Conservation (phyloP, 2,797 vertebrate genomes). For the Pantherophis vulpinus region DNA sequence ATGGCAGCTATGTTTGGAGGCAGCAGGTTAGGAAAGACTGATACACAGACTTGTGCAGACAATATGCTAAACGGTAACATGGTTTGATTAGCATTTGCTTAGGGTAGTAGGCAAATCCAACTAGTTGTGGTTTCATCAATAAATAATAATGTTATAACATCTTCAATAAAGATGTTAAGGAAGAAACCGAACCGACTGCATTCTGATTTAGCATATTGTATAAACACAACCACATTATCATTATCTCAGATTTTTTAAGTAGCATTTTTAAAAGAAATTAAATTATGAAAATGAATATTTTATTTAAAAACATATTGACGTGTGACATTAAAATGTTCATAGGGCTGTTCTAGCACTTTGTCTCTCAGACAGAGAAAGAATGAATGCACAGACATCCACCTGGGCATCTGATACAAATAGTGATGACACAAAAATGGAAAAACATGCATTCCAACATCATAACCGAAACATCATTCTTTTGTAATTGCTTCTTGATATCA, state of each 20-base stretch:
- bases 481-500: background rate
- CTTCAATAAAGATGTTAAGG: background rate
- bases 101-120: background rate
- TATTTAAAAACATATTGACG: background rate
- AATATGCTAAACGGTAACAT: background rate
- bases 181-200: background rate
- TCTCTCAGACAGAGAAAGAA: background rate
- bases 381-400: background rate
- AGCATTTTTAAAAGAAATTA: background rate
- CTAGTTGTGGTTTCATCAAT: background rate
- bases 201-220: background rate
- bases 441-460: background rate
- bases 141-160: background rate
- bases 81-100: background rate
- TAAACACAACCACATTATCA: background rate
- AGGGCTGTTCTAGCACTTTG: background rate
- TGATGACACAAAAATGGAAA: background rate
- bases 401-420: background rate
- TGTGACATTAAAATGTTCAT: background rate
- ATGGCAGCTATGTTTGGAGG: background rate
- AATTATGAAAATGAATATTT: background rate
- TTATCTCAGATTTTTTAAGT: background rate
- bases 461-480: background rate
- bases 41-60: background rate
- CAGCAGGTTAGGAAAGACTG: background rate